These are phyloP conservation scores for Pygoscelis antarcticus DNA, from an alignment of 2,113 vertebrate species.

Conservation along the genomic window DNA sequence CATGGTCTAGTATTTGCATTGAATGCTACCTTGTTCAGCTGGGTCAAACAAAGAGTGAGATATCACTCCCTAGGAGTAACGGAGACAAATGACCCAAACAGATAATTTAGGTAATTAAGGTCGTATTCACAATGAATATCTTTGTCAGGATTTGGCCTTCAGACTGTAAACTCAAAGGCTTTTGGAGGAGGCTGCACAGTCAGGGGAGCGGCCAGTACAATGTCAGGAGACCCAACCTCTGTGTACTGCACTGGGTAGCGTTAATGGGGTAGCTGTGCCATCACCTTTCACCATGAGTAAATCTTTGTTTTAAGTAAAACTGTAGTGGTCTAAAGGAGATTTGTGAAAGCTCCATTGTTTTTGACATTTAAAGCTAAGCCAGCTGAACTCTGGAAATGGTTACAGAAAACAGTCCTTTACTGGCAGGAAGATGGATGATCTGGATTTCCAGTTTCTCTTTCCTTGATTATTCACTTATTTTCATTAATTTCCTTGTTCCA, in stretches of 20 bases:
- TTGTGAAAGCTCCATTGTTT: neutral
- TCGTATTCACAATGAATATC: neutral
- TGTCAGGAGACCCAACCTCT: neutral
- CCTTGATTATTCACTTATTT: neutral
- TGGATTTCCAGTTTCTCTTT: neutral
- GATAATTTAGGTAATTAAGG: slow-evolving; percentile 4
- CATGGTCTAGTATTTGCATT: neutral
- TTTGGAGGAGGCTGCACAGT: neutral
- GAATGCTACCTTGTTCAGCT: neutral
- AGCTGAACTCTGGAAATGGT: neutral
- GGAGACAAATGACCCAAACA: slow-evolving; percentile 19
- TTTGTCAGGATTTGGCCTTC: neutral
- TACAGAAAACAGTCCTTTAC: neutral
- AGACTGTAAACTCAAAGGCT: neutral
- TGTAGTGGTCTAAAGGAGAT: neutral
- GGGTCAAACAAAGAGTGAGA: neutral
- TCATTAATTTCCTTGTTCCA: neutral
- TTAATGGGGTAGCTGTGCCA: neutral
- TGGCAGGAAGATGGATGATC: neutral
- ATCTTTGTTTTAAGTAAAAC: neutral
- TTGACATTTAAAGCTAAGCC: neutral
- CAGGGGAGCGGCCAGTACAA: neutral
- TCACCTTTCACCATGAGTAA: neutral
- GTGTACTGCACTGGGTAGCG: neutral
- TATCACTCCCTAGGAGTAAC: neutral